Evolutionary conservation across 2,888 invertebrate species (phyloP), one percentile per base, ranked within the genome.

Genomic region (Pyrocoelia pectoralis): DNA sequence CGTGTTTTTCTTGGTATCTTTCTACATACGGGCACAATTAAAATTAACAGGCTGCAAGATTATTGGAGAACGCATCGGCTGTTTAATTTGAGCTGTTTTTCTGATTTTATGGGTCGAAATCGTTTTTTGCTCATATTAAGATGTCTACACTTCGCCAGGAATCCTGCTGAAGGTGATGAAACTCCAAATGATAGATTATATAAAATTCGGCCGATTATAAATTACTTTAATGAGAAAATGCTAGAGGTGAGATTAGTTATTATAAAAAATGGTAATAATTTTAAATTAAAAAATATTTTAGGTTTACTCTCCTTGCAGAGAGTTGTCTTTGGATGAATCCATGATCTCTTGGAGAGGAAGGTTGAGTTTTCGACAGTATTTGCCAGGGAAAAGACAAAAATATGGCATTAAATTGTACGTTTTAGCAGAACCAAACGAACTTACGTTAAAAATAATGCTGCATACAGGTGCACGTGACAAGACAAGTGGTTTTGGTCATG

Each of bases 321-420:
- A n/a, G n/a, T n/a, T n/a, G n/a, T n/a, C n/a, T n/a, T n/a, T 60
- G 10, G 72, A 65, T 38, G 68, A 68, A 53, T 69, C 61, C n/a
- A 62, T 65, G 57, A 48, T 66, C 57, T 60, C 69, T 13, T 73
- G 73, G 72, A 58, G 68, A 49, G 71, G 71, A 10, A 28, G 73
- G 28, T 56, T 5, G n/a, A 67, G 29, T 5, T 73, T 74, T 53
- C 60, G 72, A 4, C 72, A 74, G 52, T 73, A 72, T 62, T 49
- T 69, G 13, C 63, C 65, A 49, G 60, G 62, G 12, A 74, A 74
- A 68, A 65, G 55, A 4, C 9, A 53, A 15, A 70, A 68, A 41
- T 72, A 74, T 66, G 74, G 71, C 3, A 64, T 72, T 4, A 73
- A 73, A 66, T 58, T 73, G 9, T 74, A 72, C 55, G 53, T 67